Evolutionary conservation across 2,888 invertebrate species (phyloP).

Genomic region (Parnassius glacialis): DNA sequence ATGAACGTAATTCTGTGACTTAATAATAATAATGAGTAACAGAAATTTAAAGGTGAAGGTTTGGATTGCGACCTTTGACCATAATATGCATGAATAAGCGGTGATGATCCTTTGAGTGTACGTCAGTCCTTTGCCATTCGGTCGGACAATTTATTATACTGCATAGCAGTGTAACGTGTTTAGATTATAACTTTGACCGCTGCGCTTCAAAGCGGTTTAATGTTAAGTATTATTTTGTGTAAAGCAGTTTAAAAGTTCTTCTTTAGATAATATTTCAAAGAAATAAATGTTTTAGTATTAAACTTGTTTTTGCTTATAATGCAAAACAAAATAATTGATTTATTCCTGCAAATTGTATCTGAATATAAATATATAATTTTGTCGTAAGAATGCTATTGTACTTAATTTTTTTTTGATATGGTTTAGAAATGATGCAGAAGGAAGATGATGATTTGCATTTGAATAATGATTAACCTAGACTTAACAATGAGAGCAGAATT

Average conservation of each 20-base stretch:
- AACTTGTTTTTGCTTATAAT: background rate
- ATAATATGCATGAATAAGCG: background rate
- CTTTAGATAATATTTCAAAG: background rate
- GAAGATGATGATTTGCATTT: no score
- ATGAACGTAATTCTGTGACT: no score
- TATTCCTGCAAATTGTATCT: background rate
- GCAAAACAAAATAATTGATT: background rate
- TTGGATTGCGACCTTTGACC: background rate
- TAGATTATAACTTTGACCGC: no score
- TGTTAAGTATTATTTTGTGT: no score
- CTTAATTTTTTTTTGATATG: no score
- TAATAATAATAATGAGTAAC: no score
- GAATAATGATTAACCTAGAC: no score
- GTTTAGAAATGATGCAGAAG: no score
- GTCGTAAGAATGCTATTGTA: no score
- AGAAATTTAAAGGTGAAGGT: slow-evolving; percentile 3
- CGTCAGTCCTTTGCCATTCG: background rate
- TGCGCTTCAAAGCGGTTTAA: no score
- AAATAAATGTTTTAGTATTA: background rate
- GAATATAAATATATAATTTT: background rate
- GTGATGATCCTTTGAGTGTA: background rate
- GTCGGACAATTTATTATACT: background rate
- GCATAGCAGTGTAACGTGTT: background rate
- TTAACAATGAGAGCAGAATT: no score
- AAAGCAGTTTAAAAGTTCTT: no score